Percentiles rank a stretch among this genome's conserved stretches.
phyloP scores from a whole-genome alignment of 2,113 vertebrate genomes.

The Edolisoma coerulescens region DNA sequence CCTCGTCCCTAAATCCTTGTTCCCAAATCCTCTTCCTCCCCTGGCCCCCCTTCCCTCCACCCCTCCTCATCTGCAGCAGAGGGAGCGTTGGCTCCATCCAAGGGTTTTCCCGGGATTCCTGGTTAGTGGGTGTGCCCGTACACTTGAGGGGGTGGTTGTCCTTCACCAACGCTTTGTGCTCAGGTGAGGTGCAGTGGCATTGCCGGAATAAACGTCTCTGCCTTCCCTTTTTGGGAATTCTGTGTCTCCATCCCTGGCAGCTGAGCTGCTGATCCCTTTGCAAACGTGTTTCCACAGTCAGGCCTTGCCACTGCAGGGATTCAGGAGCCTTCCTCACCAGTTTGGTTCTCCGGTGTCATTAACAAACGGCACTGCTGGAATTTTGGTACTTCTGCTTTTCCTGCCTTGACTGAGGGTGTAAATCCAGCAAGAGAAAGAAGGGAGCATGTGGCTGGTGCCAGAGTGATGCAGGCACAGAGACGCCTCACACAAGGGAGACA shows the following conservation, averaged over 20 bases:
- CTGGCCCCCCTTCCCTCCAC: not conserved
- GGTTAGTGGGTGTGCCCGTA: constrained; percentile 6
- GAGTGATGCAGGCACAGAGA: accelerated
- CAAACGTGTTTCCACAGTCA: accelerated
- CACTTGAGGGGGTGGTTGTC: not conserved
- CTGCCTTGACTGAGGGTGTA: not conserved
- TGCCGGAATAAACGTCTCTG: constrained; percentile 68
- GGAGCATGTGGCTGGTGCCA: accelerated
- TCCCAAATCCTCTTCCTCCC: not conserved
- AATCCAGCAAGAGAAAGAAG: not conserved
- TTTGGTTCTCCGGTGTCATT: not conserved
- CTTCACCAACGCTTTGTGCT: constrained; percentile 13
- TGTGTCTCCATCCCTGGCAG: not conserved
- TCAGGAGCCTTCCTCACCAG: accelerated
- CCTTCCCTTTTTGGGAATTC: constrained; percentile 23
- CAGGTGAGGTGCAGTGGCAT: not conserved
- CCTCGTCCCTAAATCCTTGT: not conserved
- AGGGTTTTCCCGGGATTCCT: constrained; percentile 25
- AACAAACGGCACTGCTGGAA: not conserved
- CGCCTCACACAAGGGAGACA: not conserved
- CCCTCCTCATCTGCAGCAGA: not conserved
- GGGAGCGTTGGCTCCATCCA: constrained; percentile 20
- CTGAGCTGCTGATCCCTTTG: not conserved
- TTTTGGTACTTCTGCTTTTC: no score
- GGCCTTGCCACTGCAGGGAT: not conserved